Base-by-base conservation (phyloP, 2,113 vertebrate species). In the Stercorarius parasiticus region DNA sequence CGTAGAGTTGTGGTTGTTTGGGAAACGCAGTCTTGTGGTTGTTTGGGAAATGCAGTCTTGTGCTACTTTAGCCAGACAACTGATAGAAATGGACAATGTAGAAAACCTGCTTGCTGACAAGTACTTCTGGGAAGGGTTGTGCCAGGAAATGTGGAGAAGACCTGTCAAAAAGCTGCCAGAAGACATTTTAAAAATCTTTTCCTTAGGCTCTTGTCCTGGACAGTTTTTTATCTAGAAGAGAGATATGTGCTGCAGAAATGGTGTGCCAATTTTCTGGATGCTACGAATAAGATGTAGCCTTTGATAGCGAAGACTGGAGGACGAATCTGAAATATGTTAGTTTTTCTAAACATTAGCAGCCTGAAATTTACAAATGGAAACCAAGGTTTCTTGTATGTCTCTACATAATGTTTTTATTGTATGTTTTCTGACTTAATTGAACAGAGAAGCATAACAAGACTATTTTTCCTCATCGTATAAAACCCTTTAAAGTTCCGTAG, bases 111-210 rank as follows among this genome's bases (percentile, higher is more conserved):
- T 58, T 79, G 40, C 53, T 87, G 65, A 77, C 42, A 79, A 56
- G 19, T 79, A 53, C 91, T 89, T 89, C 36, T 83, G 70, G 69
- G 27, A 88, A 86, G 56, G n/a, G 2, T 69, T 88, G 50, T 64
- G 34, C 43, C 69, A 69, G 73, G 40, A 86, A 83, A 79, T 38
- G 25, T 2, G 0, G 52, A 89, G 62, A 82, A 90, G 83, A 91
- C 27, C 56, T 76, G 19, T 95, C 88, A 92, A 52, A 97, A 90
- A 86, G 25, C 77, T 95, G 65, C 92, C 94, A 95, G 52, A 79
- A 86, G 65, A 25, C 26, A 20, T 91, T 95, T 81, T 6, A 27
- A 52, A 89, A 49, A 88, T 77, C 55, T 80, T 86, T 90, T 82
- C 76, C 90, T 89, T 32, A 58, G 71, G 69, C 62, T 95, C 16